Base-by-base conservation (phyloP, 1,140 invertebrate species). In the Drosophila kurseongensis region DNA sequence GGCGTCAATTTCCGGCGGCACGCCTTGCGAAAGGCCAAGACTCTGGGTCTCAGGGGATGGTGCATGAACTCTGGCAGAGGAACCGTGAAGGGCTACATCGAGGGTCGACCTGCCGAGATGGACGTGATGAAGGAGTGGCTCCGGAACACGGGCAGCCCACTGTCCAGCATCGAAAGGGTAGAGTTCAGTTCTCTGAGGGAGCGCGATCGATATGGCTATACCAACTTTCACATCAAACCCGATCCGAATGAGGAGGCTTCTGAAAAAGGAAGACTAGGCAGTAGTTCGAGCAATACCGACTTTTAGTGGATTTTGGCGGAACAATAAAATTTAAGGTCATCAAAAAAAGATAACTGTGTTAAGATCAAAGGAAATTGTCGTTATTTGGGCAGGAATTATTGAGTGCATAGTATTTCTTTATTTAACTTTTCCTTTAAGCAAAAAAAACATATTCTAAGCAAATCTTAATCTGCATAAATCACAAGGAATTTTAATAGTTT, bases 71-170 rank as follows among this genome's bases (percentile, higher is more conserved):
- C 82, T 5, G n/a, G 36, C 0, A 4, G 52, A 4, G 75, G 78
- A 23, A 86, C 82, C 0, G 82, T 86, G 7, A 71, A 51, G 44
- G 82, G 82, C n/a, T 86, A 86, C 48, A 78, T 86, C 9, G 82
- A 86, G 18, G 82, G 82, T 0, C 82, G 75, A 0, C 50, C 41
- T n/a, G 45, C 16, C 13, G 78, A 81, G 48, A 32, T 86, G 12
- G 42, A 78, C 9, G 69, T 88, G 8, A 86, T 86, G 82, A 86
- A 75, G 41, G 83, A 88, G 13, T 86, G 82, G 82, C 78, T 86
- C 7, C 55, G 32, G 18, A 86, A 36, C 51, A 86, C 74, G 1
- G 82, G 82, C n/a, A 86, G 82, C 35, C 82, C 82, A 4, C 29
- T 27, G 3, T 57, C 82, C 5, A 40, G 45, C 5, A 48, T 86